A percentile compares a stretch with the other conserved stretches of the same genome.
phyloP scores from a whole-genome alignment of 2,888 invertebrate genomes.

The Volucella inanis region DNA sequence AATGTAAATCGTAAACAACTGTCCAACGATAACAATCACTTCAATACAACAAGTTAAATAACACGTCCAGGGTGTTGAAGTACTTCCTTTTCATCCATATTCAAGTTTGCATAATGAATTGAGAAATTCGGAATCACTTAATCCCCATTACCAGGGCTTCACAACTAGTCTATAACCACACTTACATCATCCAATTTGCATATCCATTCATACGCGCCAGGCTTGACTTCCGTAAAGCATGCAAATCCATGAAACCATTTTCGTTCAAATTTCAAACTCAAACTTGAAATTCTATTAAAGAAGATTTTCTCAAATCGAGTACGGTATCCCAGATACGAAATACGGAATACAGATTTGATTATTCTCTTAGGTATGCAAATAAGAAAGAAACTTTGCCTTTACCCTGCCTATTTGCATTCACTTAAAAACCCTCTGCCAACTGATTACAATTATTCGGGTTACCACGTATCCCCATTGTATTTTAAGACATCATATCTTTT shows the following conservation, averaged over 20 bases:
- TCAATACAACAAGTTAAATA: too few relatives aligned
- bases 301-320: slow-evolving; percentile 5
- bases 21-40: too few relatives aligned
- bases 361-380: slow-evolving; percentile 58
- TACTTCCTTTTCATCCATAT: too few relatives aligned
- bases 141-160: slow-evolving; percentile 6
- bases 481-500: neutral
- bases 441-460: slow-evolving; percentile 46
- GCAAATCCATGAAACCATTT: slow-evolving; percentile 4
- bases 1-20: too few relatives aligned
- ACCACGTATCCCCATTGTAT: slow-evolving; percentile 17
- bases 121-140: neutral
- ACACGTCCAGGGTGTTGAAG: too few relatives aligned
- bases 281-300: slow-evolving; percentile 9
- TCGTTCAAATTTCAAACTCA: neutral
- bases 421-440: slow-evolving; percentile 57
- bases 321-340: too few relatives aligned
- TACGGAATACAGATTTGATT: slow-evolving; percentile 25
- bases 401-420: slow-evolving; percentile 56
- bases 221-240: neutral
- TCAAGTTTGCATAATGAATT: too few relatives aligned
- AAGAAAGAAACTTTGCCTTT: slow-evolving; percentile 37
- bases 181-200: slow-evolving; percentile 17
- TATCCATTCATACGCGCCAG: neutral
- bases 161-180: slow-evolving; percentile 32